Conservation (phyloP, 1,140 invertebrate genomes). For the Himalopsyche phryganea region DNA sequence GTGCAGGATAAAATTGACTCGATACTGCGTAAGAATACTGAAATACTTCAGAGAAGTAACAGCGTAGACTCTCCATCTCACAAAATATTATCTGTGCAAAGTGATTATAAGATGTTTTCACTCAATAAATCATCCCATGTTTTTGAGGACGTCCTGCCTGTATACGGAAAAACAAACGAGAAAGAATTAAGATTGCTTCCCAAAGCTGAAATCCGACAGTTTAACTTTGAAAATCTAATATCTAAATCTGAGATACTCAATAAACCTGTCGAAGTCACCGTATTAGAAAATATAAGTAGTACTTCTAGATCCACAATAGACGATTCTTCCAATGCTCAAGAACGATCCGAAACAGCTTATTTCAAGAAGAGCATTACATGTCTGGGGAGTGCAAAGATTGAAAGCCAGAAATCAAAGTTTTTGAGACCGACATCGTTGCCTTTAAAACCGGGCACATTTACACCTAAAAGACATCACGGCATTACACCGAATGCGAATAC, state of each 20-base stretch:
- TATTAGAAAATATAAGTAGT: constrained; percentile 7
- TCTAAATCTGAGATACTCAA: constrained; percentile 52
- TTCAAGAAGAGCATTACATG: constrained; percentile 46
- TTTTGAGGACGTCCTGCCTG: too few relatives aligned
- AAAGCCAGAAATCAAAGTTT: constrained; percentile 62
- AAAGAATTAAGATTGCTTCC: background rate
- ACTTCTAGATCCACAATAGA: constrained; percentile 21
- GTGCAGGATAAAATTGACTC: too few relatives aligned
- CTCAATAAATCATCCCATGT: too few relatives aligned
- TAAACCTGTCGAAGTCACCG: constrained; percentile 42
- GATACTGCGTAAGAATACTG: too few relatives aligned
- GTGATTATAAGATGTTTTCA: too few relatives aligned
- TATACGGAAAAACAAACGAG: background rate
- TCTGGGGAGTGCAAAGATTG: constrained; percentile 27
- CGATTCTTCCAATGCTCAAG: constrained; percentile 33
- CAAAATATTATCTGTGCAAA: too few relatives aligned
- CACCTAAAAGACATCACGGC: constrained; percentile 72
- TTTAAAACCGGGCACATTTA: constrained; percentile 76
- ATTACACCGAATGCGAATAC: constrained; percentile 74
- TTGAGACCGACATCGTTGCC: constrained; percentile 74
- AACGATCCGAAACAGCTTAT: constrained; percentile 50
- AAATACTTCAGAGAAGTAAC: too few relatives aligned
- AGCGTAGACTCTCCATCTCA: too few relatives aligned
- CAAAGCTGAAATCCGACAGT: constrained; percentile 47
- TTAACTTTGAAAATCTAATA: constrained; percentile 57